Evolutionary conservation across 37 sponge, comb jelly and placozoan genomes (phyloP).

Genomic region (Hexactinellida sp.): DNA sequence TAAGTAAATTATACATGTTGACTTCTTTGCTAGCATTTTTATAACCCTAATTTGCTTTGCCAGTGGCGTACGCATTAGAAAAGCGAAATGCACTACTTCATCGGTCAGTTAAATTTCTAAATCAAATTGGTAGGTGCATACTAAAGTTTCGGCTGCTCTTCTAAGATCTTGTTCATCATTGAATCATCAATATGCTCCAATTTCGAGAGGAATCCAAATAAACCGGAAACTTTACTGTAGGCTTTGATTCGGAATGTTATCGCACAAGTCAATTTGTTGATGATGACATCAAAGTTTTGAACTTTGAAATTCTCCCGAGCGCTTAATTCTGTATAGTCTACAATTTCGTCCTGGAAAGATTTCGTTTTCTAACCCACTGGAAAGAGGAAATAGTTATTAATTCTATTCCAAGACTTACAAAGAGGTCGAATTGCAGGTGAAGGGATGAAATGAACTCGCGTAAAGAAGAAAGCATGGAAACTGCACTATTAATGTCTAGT

Average conservation of each 20-base stretch:
- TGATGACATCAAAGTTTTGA: neutral
- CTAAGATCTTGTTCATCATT: neutral
- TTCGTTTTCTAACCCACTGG: neutral
- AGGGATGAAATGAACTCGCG: neutral
- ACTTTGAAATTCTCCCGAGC: neutral
- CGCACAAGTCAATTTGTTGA: neutral
- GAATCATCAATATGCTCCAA: neutral
- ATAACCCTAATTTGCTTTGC: neutral
- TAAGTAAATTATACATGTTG: constrained; percentile 7
- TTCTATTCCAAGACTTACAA: neutral
- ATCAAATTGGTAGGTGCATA: neutral
- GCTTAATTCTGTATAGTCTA: neutral
- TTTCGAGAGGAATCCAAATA: neutral
- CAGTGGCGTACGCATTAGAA: neutral
- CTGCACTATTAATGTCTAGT: neutral
- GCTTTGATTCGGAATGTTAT: neutral
- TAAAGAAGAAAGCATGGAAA: neutral
- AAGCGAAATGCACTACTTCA: neutral
- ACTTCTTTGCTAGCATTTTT: neutral
- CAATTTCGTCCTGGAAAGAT: neutral
- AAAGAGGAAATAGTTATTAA: neutral
- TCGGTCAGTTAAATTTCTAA: neutral
- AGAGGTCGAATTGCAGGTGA: neutral
- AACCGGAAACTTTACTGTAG: neutral
- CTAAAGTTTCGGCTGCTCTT: neutral